Evolutionary conservation across 2,113 vertebrate genomes (phyloP).

Genomic region (Irena cyanogastra): DNA sequence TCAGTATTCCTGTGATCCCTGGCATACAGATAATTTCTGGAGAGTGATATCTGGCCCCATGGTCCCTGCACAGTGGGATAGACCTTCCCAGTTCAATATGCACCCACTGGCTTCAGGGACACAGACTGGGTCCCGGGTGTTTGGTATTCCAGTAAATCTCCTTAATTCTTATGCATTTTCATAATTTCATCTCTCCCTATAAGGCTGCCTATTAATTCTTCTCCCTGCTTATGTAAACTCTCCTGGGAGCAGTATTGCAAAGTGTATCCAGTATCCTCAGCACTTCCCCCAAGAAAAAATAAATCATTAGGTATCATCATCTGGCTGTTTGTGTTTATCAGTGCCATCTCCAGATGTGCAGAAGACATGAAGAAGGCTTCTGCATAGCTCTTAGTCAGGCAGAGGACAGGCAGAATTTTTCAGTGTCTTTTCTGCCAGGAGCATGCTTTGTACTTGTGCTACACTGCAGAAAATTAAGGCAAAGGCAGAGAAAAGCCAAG

Average conservation of each 20-base stretch:
- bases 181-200: background rate
- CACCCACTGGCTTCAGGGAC: background rate
- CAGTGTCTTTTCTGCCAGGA: background rate
- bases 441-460: background rate
- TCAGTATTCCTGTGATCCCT: background rate
- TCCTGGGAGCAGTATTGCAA: background rate
- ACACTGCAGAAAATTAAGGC: slow-evolving; percentile 40
- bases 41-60: accelerated
- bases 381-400: background rate
- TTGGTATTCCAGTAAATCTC: background rate
- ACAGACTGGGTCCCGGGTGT: background rate
- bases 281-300: background rate
- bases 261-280: background rate
- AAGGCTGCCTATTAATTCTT: slow-evolving; percentile 30
- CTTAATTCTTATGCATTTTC: background rate
- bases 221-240: slow-evolving; percentile 10
- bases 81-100: accelerated
- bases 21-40: background rate
- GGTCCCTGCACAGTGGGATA: background rate
- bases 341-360: background rate
- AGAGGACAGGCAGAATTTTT: background rate
- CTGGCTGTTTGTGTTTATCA: background rate
- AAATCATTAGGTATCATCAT: slow-evolving; percentile 14
- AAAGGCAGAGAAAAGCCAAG: background rate
- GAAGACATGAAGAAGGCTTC: background rate